A percentile compares a stretch with the other conserved stretches of the same genome.
These are phyloP conservation scores for Climacteris rufus DNA, from an alignment of 2,113 vertebrate genomes.

Conservation along the genomic window DNA sequence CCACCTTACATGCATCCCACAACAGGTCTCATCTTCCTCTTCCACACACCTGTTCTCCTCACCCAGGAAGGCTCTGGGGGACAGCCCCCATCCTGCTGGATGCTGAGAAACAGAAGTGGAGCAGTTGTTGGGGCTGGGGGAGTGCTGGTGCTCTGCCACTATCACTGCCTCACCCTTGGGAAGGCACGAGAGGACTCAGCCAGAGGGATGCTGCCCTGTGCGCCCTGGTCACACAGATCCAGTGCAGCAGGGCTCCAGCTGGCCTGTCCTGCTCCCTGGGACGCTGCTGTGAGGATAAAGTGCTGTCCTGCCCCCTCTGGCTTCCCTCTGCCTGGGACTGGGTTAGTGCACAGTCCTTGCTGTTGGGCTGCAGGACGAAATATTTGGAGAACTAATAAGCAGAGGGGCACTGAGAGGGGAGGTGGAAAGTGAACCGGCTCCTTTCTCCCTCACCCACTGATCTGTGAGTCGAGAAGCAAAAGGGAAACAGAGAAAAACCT, in stretches of 20 bases:
- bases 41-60: not conserved
- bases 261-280: not conserved
- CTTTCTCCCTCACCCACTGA: not conserved
- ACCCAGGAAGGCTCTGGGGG: not conserved
- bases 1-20: not conserved
- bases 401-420: conserved; percentile 37
- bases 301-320: not conserved
- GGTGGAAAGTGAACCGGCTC: not conserved
- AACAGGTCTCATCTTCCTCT: not conserved
- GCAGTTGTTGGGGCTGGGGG: not conserved
- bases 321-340: not conserved
- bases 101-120: not conserved
- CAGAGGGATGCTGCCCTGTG: not conserved
- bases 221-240: not conserved
- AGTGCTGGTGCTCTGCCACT: accelerated
- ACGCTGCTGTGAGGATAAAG: not conserved
- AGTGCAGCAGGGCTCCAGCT: not conserved
- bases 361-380: not conserved
- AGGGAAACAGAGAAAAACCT: not conserved
- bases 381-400: conserved; percentile 54
- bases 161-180: not conserved
- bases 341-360: not conserved
- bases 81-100: not conserved
- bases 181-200: not conserved
- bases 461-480: not conserved